Conservation (phyloP, 1,140 invertebrate genomes). For the Rhagoletis pomonella region DNA sequence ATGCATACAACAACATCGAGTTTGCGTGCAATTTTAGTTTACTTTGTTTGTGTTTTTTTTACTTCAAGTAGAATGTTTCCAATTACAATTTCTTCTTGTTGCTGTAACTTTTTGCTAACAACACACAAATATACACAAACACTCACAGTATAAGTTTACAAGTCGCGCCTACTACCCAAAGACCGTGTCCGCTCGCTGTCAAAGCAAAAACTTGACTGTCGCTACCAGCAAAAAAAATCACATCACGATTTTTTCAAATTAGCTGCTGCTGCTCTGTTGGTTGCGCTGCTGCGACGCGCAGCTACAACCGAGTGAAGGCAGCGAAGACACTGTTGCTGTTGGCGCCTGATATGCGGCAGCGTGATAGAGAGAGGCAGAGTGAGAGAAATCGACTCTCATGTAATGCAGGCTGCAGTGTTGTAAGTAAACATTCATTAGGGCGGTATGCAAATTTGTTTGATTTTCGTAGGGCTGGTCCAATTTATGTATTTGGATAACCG, state of each 20-base stretch:
- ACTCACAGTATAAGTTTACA: neutral
- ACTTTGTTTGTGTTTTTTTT: neutral
- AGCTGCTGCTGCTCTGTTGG: neutral
- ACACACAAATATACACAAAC: conserved; percentile 8
- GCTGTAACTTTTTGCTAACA: conserved; percentile 36
- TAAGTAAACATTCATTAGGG: neutral
- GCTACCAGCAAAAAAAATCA: conserved; percentile 56
- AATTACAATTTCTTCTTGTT: conserved; percentile 39
- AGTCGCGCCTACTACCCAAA: neutral
- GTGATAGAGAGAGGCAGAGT: neutral
- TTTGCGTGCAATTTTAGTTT: neutral
- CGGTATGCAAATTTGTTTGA: neutral
- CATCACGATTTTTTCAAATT: conserved; percentile 51
- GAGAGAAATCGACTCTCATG: neutral
- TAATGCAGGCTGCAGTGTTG: too few relatives aligned
- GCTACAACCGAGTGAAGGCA: too few relatives aligned
- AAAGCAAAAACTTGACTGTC: conserved; percentile 59
- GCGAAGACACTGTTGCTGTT: conserved; percentile 3
- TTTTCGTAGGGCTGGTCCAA: too few relatives aligned
- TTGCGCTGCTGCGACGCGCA: neutral
- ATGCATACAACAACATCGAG: neutral
- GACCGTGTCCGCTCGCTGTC: conserved; percentile 54
- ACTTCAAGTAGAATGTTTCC: conserved; percentile 9
- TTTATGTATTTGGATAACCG: too few relatives aligned
- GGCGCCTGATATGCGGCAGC: neutral